Base-by-base conservation (phyloP, 2,113 vertebrate genomes). In the Neopipo cinnamomea region DNA sequence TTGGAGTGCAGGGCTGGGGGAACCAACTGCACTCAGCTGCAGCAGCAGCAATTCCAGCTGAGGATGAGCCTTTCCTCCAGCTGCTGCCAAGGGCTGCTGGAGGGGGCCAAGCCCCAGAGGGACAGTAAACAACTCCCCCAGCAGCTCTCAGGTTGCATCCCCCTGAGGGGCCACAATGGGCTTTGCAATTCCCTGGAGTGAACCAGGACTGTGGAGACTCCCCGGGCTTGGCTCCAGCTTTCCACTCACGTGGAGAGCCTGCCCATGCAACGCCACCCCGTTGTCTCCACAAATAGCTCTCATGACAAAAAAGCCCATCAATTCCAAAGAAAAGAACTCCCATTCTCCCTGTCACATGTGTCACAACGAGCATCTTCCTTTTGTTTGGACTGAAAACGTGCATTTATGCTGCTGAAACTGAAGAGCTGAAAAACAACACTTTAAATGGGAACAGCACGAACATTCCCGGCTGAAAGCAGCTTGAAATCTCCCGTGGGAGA, bases 151-250 rank as follows among this genome's bases (percentile, higher is more conserved):
- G 63, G 63, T 75, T 9, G 7, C 3, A 1, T 8, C 27, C 50
- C 89, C 49, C 53, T 3, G 31, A 0, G 46, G 59, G 66, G 30
- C 52, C 5, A 2, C 42, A 8, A 4, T 0, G 1, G 0, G 6
- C 63, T 85, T 2, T 30, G 79, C 9, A 2, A 2, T 25, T 61
- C 81, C 90, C 90, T 11, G 52, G 12, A 1, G 5, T 5, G 56
- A 77, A 17, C 25, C 65, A 15, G 50, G 42, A 58, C 12, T 55
- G 13, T 0, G 0, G 71, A 35, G 16, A 1, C 35, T 35, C 74
- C 87, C 24, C 0, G 0, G n/a, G 47, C 76, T 50, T 8, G 0
- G 1, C 55, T 66, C 37, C 86, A 52, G 81, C 85, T 63, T 5
- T 28, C 22, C 2, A 1, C 77, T 63, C 89, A 30, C 5, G 0